phyloP scores from a whole-genome alignment of 2,888 invertebrate genomes.

The Thera obeliscata region DNA sequence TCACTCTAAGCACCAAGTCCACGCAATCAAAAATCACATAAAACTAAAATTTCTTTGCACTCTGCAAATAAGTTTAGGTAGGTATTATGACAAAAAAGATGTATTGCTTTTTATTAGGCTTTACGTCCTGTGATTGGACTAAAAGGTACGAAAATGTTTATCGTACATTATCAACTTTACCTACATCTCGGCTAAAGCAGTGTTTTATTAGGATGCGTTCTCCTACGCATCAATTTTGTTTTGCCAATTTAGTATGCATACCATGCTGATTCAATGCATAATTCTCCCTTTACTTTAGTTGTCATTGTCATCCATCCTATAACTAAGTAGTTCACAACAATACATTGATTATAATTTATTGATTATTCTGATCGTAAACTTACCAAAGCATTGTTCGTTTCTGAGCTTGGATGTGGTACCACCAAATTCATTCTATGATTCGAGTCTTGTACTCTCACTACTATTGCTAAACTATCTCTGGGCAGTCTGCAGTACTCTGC shows the following conservation, averaged over 20 bases:
- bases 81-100: too few relatives aligned
- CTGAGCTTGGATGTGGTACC: conserved; percentile 87
- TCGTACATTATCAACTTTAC: too few relatives aligned
- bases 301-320: neutral
- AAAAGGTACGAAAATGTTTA: too few relatives aligned
- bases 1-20: too few relatives aligned
- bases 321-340: neutral
- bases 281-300: neutral
- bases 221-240: conserved; percentile 30
- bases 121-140: too few relatives aligned
- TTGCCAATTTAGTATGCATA: neutral
- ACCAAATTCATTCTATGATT: conserved; percentile 86
- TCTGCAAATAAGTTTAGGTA: too few relatives aligned
- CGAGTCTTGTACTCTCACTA: conserved; percentile 88
- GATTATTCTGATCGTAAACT: conserved; percentile 45
- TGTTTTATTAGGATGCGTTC: conserved; percentile 22
- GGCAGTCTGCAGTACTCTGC: conserved; percentile 91
- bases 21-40: too few relatives aligned
- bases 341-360: neutral
- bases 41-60: too few relatives aligned
- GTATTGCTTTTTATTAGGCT: too few relatives aligned
- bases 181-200: neutral
- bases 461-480: conserved; percentile 90
- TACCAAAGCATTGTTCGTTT: conserved; percentile 80
- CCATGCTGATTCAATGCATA: neutral